A percentile compares a stretch with the other conserved stretches of the same genome.
These are phyloP conservation scores for Erythrolamprus reginae DNA, from an alignment of 2,113 vertebrate genomes.

Conservation along the genomic window DNA sequence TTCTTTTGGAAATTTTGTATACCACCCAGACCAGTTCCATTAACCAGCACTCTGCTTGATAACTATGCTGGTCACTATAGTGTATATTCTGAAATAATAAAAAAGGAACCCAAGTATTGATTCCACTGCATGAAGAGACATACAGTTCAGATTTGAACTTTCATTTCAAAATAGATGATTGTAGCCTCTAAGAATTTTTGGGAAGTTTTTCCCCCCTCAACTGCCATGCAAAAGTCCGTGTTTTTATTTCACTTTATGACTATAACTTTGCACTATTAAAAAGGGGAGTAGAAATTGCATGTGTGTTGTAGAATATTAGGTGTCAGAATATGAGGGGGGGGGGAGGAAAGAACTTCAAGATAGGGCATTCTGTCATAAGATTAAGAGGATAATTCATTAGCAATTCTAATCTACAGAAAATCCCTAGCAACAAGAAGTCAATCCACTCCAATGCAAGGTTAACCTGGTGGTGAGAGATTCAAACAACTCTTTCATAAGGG, in stretches of 20 bases:
- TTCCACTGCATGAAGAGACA: not conserved
- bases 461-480: not conserved
- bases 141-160: not conserved
- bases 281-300: not conserved
- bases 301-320: not conserved
- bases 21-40: not conserved
- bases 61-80: not conserved
- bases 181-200: not conserved
- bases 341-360: not conserved
- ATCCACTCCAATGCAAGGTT: not conserved
- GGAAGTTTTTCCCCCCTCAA: not conserved
- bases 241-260: constrained; percentile 27
- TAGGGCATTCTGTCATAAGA: not conserved
- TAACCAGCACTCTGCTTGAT: not conserved
- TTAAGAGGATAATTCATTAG: constrained; percentile 9
- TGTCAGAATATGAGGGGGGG: not conserved
- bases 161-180: not conserved
- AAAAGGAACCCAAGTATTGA: not conserved
- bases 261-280: not conserved
- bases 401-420: constrained; percentile 23
- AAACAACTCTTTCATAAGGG: not conserved
- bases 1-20: not conserved
- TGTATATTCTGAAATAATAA: not conserved
- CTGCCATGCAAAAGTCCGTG: not conserved
- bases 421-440: not conserved